Base-by-base conservation (phyloP, 2,888 invertebrate species). In the Amorpha juglandis region DNA sequence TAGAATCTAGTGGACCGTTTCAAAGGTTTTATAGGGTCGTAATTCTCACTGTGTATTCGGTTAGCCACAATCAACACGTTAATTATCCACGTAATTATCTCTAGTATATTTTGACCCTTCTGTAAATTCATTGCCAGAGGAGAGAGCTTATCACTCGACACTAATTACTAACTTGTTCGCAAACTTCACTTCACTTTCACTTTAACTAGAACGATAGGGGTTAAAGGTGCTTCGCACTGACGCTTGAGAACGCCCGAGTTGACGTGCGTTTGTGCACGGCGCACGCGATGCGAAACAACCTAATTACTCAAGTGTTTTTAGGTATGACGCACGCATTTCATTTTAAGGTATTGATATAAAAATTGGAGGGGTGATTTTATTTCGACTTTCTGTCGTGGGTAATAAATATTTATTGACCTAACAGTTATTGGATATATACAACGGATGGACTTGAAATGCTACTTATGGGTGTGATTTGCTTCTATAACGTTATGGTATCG, bases 111-210 rank as follows among this genome's bases (percentile, higher is more conserved):
- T 71, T 70, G 71, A 63, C 69, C 68, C 58, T 52, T 77, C 72
- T 72, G 71, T 68, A 70, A 70, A 73, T 71, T 70, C 67, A 63
- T 66, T 51, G 65, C 62, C 63, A 67, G 27, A 68, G 45, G 45
- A 45, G 70, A 69, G 68, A 70, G 74, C 78, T 79, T 81, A 81
- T 78, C 80, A 73, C 70, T 69, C 71, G 69, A 71, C 78, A 74
- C 75, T 82, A 82, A 82, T 82, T 81, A 80, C 71, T 47, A 79
- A 82, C 77, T 82, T 80, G 78, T 75, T 75, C 53, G 42, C 62
- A 75, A 42, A 79, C 70, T 79, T 78, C 72, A 79, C 70, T 79
- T 78, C 72, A 77, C 77, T 81, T 74, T 74, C 73, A 70, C 67
- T 77, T 67, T 35, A 62, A 58, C 67, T 63, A 72, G 68, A 65